phyloP scores from a whole-genome alignment of 2,797 vertebrate genomes.

The Galagoides demidoff region DNA sequence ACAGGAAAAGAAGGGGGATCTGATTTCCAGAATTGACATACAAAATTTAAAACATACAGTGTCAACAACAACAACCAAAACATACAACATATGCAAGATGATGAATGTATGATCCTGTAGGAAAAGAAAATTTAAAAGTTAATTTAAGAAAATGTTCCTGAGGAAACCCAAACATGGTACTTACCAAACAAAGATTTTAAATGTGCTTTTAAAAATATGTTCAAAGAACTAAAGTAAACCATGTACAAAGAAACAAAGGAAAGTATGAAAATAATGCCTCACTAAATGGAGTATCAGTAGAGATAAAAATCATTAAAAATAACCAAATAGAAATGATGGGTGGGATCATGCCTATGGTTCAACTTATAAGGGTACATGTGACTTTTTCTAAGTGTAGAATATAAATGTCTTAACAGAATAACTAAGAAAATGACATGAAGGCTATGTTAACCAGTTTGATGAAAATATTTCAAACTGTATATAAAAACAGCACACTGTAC shows the following conservation, averaged over 20 bases:
- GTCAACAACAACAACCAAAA: slow-evolving; percentile 20
- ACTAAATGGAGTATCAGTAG: not conserved
- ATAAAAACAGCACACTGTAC: too few species aligned
- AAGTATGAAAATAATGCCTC: not conserved
- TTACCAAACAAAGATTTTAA: not conserved
- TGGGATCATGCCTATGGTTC: too few species aligned
- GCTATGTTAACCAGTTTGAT: too few species aligned
- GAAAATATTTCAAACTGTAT: too few species aligned
- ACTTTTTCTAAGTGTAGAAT: too few species aligned
- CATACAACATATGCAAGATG: not conserved
- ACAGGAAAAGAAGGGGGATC: not conserved
- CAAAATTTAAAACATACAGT: not conserved
- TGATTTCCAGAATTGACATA: not conserved
- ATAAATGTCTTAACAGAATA: too few species aligned
- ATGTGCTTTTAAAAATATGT: not conserved
- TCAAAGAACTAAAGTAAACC: not conserved
- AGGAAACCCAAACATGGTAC: not conserved
- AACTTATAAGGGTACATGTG: too few species aligned
- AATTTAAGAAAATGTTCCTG: not conserved
- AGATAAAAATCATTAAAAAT: not conserved
- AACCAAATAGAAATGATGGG: not conserved
- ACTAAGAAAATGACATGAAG: too few species aligned
- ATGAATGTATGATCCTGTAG: not conserved
- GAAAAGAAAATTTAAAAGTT: not conserved
- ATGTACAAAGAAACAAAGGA: not conserved